Conservation (phyloP, 2,888 invertebrate genomes). For the Drosophila dives region DNA sequence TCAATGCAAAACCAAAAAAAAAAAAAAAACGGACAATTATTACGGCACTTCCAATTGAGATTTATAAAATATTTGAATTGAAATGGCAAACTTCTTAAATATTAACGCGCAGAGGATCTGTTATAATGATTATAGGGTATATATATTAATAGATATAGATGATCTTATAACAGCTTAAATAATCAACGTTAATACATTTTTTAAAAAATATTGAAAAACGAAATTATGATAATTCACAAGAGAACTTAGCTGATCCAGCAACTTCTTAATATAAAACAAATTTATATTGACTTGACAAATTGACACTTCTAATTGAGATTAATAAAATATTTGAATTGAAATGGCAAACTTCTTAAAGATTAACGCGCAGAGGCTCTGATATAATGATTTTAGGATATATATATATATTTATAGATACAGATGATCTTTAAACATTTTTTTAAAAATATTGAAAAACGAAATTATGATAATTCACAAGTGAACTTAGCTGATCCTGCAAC, state of each 20-base stretch:
- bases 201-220: conserved; percentile 13
- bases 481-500: too few species aligned
- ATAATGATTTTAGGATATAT: too few species aligned
- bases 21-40: neutral
- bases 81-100: neutral
- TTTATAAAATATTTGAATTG: neutral
- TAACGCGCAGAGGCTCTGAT: too few species aligned
- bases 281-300: conserved; percentile 9
- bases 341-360: too few species aligned
- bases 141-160: too few species aligned
- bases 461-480: too few species aligned
- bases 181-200: neutral
- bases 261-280: conserved; percentile 23
- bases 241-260: conserved; percentile 9
- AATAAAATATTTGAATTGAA: too few species aligned
- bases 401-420: too few species aligned
- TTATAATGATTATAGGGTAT: too few species aligned
- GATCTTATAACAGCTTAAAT: too few species aligned
- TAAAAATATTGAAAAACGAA: conserved; percentile 7
- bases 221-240: neutral
- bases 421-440: neutral
- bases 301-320: too few species aligned
- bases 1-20: neutral
- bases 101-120: neutral
- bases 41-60: neutral